Percentiles rank a stretch among this genome's conserved stretches.
Evolutionary conservation across 2,113 vertebrate genomes (phyloP).

Genomic region (Paramormyrops kingsleyae): DNA sequence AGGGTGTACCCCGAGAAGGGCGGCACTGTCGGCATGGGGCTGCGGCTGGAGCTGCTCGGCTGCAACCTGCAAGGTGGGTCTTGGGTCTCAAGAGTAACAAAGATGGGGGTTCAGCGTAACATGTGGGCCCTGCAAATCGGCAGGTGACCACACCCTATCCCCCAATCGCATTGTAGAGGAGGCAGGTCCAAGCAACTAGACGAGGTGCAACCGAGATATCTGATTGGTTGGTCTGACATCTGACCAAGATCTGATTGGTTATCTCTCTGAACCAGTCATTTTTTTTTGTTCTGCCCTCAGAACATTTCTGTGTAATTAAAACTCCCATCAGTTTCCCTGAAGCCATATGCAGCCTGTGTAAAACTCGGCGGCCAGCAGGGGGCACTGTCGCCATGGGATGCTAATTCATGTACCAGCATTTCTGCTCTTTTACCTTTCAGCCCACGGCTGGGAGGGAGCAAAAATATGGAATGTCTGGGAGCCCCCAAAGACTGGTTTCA

Average conservation of each 20-base stretch:
- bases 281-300: too few relatives aligned
- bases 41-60: slow-evolving; percentile 87
- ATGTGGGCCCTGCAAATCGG: too few relatives aligned
- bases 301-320: too few relatives aligned
- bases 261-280: too few relatives aligned
- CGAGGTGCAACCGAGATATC: too few relatives aligned
- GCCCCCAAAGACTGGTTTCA: background rate
- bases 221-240: too few relatives aligned
- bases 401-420: background rate
- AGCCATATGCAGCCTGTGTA: background rate
- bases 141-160: too few relatives aligned
- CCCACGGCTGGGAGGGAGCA: background rate
- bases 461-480: background rate
- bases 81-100: too few relatives aligned
- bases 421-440: background rate
- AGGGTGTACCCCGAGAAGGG: slow-evolving; percentile 87
- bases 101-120: too few relatives aligned
- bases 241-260: too few relatives aligned
- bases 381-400: background rate
- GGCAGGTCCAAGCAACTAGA: too few relatives aligned
- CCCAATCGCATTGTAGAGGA: too few relatives aligned
- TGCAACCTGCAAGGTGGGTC: slow-evolving; percentile 81
- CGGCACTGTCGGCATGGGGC: slow-evolving; percentile 74
- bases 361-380: background rate
- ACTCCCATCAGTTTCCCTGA: background rate